phyloP scores from a whole-genome alignment of 2,888 invertebrate genomes.

The Drosophila meridionalis region DNA sequence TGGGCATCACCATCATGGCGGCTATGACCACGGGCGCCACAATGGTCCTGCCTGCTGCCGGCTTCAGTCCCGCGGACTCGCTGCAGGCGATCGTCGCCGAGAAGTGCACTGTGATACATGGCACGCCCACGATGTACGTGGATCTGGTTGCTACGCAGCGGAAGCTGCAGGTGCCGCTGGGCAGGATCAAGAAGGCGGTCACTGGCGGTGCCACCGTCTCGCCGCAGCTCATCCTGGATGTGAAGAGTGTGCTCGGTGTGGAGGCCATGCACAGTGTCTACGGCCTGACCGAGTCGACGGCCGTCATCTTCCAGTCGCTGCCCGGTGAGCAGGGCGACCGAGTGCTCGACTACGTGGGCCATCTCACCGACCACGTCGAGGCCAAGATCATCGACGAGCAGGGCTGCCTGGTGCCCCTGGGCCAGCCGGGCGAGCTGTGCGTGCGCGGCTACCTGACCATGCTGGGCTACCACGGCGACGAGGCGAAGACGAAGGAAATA shows the following conservation, averaged over 20 bases:
- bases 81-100: constrained; percentile 88
- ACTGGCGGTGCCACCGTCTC: constrained; percentile 91
- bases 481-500: constrained; percentile 89
- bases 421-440: constrained; percentile 90
- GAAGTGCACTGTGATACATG: constrained; percentile 90
- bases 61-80: constrained; percentile 88
- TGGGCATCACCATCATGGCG: constrained; percentile 87
- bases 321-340: constrained; percentile 85
- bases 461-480: constrained; percentile 91
- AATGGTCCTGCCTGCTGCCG: constrained; percentile 87
- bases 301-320: constrained; percentile 86
- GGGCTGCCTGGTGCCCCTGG: constrained; percentile 88
- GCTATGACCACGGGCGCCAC: constrained; percentile 88
- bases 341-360: constrained; percentile 86
- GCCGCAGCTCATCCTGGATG: constrained; percentile 86
- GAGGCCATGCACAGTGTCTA: constrained; percentile 86
- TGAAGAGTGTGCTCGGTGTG: constrained; percentile 85
- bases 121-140: constrained; percentile 95
- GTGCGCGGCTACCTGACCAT: constrained; percentile 90
- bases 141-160: constrained; percentile 88
- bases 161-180: constrained; percentile 85
- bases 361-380: constrained; percentile 87
- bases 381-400: constrained; percentile 87
- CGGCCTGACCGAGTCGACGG: constrained; percentile 88
- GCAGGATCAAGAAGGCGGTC: constrained; percentile 86